Evolutionary conservation across 1,140 invertebrate species (phyloP).

Genomic region (Solen grandis): DNA sequence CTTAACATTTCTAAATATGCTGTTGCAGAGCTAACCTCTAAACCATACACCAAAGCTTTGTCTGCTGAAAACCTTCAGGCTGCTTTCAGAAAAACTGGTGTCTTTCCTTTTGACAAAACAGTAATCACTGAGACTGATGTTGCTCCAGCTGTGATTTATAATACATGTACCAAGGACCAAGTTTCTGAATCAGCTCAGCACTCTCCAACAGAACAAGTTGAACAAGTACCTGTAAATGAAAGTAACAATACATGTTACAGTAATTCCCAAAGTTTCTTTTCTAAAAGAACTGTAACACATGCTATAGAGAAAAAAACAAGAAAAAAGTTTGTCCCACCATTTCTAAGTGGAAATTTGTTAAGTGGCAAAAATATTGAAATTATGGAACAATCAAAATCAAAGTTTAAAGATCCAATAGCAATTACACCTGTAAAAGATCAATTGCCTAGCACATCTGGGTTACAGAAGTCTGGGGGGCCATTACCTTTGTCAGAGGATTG

Average conservation of each 20-base stretch:
- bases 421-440: not conserved
- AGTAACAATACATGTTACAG: not conserved
- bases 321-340: slow-evolving; percentile 35
- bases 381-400: not conserved
- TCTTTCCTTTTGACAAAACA: slow-evolving; percentile 3
- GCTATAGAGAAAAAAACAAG: slow-evolving; percentile 2
- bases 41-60: slow-evolving; percentile 82
- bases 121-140: not conserved
- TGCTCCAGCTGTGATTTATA: not conserved
- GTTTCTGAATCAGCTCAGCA: no score
- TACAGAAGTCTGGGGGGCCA: not conserved
- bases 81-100: not conserved
- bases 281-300: not conserved
- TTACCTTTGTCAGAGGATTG: not conserved
- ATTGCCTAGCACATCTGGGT: not conserved
- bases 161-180: no score
- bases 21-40: not conserved
- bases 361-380: slow-evolving; percentile 9
- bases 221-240: no score
- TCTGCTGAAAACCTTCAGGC: not conserved
- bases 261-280: not conserved
- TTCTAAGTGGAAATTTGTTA: slow-evolving; percentile 8
- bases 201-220: no score
- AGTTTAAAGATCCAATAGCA: not conserved
- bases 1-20: not conserved